phyloP scores from a whole-genome alignment of 1,140 invertebrate genomes.

The Acromyrmex heyeri region DNA sequence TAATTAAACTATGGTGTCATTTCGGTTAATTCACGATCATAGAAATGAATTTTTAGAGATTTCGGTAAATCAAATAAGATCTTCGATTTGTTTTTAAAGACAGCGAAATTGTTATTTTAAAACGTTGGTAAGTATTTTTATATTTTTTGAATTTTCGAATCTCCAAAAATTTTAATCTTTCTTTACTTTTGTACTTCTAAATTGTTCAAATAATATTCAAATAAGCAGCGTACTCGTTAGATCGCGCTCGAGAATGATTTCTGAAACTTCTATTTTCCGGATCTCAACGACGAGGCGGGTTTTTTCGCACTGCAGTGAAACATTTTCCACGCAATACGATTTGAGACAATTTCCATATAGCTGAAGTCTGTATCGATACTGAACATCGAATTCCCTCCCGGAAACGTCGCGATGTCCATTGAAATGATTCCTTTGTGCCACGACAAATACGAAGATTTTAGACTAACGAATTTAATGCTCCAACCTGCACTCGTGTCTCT shows the following conservation, averaged over 20 bases:
- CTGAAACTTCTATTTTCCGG: neutral
- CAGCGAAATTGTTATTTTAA: neutral
- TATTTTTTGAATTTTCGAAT: neutral
- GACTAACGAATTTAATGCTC: conserved; percentile 38
- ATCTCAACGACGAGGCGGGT: neutral
- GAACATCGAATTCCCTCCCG: conserved; percentile 13
- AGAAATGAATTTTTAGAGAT: neutral
- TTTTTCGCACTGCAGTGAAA: neutral
- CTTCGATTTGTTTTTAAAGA: neutral
- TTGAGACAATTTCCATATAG: conserved; percentile 38
- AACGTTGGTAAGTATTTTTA: neutral
- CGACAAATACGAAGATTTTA: conserved; percentile 43
- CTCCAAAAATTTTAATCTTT: no score
- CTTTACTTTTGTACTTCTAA: neutral
- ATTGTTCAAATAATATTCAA: neutral
- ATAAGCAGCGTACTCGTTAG: neutral
- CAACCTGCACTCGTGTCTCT: neutral
- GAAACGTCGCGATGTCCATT: conserved; percentile 17
- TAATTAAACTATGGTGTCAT: neutral
- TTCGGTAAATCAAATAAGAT: neutral
- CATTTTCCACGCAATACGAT: conserved; percentile 12
- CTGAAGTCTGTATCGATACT: conserved; percentile 27
- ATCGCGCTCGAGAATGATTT: neutral
- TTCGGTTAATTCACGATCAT: no score
- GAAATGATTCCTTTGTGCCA: conserved; percentile 43